Evolutionary conservation across 92 coral and sea anemone genomes (phyloP).

Genomic region (Palythoa caribaeorum): DNA sequence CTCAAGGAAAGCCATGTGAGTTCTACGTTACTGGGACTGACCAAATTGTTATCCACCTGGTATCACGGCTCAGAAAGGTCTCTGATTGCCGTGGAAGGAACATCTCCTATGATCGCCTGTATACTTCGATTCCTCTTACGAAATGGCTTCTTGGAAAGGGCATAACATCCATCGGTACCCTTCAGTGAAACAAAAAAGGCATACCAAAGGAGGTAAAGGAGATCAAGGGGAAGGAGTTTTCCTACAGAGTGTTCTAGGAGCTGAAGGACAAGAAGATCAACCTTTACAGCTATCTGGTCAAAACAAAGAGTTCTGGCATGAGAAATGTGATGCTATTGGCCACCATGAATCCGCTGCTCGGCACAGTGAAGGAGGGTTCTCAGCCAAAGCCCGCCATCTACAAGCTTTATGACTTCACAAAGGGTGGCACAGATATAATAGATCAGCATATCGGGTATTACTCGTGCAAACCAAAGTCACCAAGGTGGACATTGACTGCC

Average conservation of each 20-base stretch:
- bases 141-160: slow-evolving; percentile 14
- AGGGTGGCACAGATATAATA: neutral
- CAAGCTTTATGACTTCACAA: neutral
- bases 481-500: neutral
- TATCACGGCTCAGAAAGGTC: slow-evolving; percentile 24
- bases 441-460: neutral
- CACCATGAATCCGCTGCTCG: neutral
- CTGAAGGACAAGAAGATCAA: slow-evolving; percentile 25
- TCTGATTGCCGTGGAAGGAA: neutral
- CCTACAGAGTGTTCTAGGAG: slow-evolving; percentile 23
- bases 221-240: slow-evolving; percentile 24
- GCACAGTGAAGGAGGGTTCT: slow-evolving; percentile 12
- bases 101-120: slow-evolving; percentile 17
- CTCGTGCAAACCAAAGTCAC: neutral
- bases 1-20: slow-evolving; percentile 14
- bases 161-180: slow-evolving; percentile 26
- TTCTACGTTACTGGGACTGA: slow-evolving; percentile 21
- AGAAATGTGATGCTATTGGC: neutral
- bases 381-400: slow-evolving; percentile 2
- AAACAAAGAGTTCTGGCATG: neutral
- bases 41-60: slow-evolving; percentile 24
- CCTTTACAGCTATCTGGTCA: slow-evolving; percentile 8
- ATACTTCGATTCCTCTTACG: slow-evolving; percentile 3
- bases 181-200: slow-evolving; percentile 5
- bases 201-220: slow-evolving; percentile 20